Evolutionary conservation across 1,140 invertebrate genomes (phyloP).

Genomic region (Melitaea cinxia): DNA sequence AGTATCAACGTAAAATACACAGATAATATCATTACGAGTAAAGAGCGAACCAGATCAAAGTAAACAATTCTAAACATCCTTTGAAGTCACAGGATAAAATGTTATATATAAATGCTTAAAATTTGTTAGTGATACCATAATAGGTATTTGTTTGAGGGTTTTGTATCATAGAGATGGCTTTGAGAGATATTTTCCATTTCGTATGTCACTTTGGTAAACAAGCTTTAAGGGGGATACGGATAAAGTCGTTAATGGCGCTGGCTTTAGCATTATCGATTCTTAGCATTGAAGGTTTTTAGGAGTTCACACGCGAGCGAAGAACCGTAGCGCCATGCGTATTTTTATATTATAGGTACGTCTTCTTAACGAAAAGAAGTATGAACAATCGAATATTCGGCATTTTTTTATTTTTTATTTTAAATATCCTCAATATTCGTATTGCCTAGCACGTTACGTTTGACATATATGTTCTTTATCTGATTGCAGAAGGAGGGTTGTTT

Average conservation of each 20-base stretch:
- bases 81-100: constrained; percentile 41
- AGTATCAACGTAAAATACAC: constrained; percentile 25
- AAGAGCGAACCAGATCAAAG: constrained; percentile 41
- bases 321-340: constrained; percentile 59
- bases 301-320: constrained; percentile 64
- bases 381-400: too few relatives aligned
- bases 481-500: too few relatives aligned
- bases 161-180: constrained; percentile 11
- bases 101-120: constrained; percentile 40
- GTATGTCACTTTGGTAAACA: constrained; percentile 16
- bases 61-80: constrained; percentile 44
- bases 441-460: too few relatives aligned
- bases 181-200: constrained; percentile 25
- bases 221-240: constrained; percentile 33
- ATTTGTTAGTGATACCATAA: constrained; percentile 31
- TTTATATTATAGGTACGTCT: constrained; percentile 65
- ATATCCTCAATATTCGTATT: too few relatives aligned
- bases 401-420: too few relatives aligned
- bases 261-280: constrained; percentile 62
- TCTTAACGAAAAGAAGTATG: too few relatives aligned
- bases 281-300: constrained; percentile 54
- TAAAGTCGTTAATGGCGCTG: constrained; percentile 59
- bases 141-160: constrained; percentile 8
- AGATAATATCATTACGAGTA: constrained; percentile 36
- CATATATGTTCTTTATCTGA: too few relatives aligned